Conservation (phyloP, 1,140 invertebrate genomes). For the Trinorchestia longiramus region DNA sequence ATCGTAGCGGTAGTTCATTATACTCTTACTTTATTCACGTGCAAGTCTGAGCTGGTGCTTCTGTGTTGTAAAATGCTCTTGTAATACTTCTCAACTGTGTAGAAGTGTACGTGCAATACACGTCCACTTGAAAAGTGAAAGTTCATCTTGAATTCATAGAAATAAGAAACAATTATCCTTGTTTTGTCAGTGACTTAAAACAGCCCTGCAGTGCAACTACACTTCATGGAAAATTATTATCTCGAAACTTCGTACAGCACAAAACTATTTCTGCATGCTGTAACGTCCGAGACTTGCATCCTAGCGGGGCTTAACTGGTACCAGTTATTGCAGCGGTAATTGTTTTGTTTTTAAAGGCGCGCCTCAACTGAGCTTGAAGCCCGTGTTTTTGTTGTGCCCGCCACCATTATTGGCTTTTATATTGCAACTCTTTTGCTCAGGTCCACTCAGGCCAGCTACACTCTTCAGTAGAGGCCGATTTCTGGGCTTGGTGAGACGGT, state of each 20-base stretch:
- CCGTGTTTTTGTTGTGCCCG: not conserved
- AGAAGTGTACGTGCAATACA: not conserved
- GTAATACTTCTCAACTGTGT: not conserved
- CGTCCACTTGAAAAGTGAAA: not conserved
- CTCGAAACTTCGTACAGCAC: not conserved
- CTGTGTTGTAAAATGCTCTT: too few relatives aligned
- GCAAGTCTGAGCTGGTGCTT: too few relatives aligned
- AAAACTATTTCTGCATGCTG: not conserved
- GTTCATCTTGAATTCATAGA: not conserved
- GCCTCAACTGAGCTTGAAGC: not conserved
- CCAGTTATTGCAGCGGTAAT: not conserved
- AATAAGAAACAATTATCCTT: not conserved
- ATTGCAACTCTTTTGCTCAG: not conserved
- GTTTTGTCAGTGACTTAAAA: not conserved
- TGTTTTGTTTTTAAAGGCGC: not conserved
- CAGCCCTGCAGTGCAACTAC: not conserved
- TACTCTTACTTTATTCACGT: too few relatives aligned
- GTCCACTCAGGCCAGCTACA: too few relatives aligned
- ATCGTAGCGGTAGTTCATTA: too few relatives aligned
- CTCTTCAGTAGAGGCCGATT: not conserved
- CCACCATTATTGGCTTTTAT: not conserved
- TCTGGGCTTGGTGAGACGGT: not conserved
- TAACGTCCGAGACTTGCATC: not conserved
- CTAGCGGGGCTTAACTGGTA: not conserved
- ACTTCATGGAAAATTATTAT: not conserved